Conservation (phyloP, 2,797 vertebrate species). For the Micromesistius poutassou region DNA sequence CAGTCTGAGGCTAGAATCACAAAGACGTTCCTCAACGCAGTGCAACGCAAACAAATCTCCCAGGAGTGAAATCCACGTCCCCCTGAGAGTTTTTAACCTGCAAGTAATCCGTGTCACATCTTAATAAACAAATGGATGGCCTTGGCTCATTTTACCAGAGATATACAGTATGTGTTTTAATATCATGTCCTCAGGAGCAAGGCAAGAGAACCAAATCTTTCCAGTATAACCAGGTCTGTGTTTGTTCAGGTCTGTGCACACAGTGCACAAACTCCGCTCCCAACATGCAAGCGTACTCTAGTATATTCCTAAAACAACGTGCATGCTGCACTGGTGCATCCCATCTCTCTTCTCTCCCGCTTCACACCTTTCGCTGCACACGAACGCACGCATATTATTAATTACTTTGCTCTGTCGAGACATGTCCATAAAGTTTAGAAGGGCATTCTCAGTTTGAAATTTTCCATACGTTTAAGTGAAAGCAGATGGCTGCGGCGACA, state of each 20-base stretch:
- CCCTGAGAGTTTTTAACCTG: not conserved
- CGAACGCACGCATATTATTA: not conserved
- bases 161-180: slow-evolving; percentile 40
- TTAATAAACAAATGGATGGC: not conserved
- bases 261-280: slow-evolving; percentile 34
- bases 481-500: slow-evolving; percentile 16
- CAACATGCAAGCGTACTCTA: not conserved
- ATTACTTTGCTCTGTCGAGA: slow-evolving; percentile 10
- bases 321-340: not conserved
- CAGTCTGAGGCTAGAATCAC: not conserved
- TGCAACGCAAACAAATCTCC: not conserved
- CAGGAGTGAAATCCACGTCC: not conserved
- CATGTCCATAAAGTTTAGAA: slow-evolving; percentile 11
- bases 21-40: not conserved
- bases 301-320: not conserved
- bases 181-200: slow-evolving; percentile 42
- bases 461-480: slow-evolving; percentile 25
- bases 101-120: not conserved
- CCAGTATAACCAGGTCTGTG: slow-evolving; percentile 61
- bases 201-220: slow-evolving; percentile 34
- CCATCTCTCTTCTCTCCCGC: not conserved
- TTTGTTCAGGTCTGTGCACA: slow-evolving; percentile 61
- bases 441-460: slow-evolving; percentile 17
- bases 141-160: slow-evolving; percentile 23
- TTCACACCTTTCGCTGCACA: not conserved